These are phyloP conservation scores for Peromyscus californicus DNA, from an alignment of 2,113 vertebrate genomes.

Conservation along the genomic window DNA sequence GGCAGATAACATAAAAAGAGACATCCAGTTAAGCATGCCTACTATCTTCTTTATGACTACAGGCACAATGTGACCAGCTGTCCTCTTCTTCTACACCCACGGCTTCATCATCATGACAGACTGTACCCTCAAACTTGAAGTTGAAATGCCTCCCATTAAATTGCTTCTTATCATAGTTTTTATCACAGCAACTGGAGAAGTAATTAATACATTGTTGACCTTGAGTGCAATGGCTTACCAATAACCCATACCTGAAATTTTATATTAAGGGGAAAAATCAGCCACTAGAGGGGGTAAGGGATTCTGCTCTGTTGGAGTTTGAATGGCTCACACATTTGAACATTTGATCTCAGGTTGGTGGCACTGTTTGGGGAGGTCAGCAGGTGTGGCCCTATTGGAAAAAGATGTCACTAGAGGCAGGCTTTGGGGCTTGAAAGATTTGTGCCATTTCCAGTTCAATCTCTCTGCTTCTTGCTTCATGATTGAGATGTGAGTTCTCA, in stretches of 20 bases:
- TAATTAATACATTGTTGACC: not conserved
- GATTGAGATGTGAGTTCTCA: too few species aligned
- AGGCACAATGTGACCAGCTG: not conserved
- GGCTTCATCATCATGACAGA: not conserved
- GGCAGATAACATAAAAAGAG: not conserved
- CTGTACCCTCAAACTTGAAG: not conserved
- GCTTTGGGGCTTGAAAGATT: not conserved
- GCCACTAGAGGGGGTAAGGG: fast-evolving
- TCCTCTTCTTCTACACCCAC: not conserved
- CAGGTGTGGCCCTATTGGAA: not conserved
- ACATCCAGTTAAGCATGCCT: not conserved
- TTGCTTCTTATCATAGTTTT: not conserved
- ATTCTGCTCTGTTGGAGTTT: fast-evolving
- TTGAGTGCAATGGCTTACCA: not conserved
- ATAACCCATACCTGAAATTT: not conserved
- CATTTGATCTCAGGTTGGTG: not conserved
- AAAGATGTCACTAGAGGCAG: not conserved
- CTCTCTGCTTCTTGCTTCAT: not conserved
- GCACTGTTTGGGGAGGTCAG: not conserved
- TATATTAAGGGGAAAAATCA: not conserved
- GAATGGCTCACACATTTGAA: not conserved
- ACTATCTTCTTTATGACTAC: not conserved
- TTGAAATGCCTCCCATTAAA: not conserved
- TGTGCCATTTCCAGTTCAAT: not conserved
- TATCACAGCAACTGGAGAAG: not conserved